Conservation (phyloP, 2,113 vertebrate species). For the Cygnus atratus region DNA sequence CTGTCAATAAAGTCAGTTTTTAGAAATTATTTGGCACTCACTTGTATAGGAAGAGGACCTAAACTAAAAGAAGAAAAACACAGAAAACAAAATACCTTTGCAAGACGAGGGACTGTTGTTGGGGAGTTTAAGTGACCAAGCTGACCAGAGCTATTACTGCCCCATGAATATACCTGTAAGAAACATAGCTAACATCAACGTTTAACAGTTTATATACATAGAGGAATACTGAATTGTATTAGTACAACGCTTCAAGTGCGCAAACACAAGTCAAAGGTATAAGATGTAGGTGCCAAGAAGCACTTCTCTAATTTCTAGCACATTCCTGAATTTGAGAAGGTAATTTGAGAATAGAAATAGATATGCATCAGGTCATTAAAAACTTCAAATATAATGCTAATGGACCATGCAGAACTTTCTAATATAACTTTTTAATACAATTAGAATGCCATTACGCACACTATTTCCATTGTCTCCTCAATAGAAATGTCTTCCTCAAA, state of each 20-base stretch:
- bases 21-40: not conserved
- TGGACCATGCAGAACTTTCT: not conserved
- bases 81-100: constrained; percentile 82
- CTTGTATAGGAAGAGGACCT: not conserved
- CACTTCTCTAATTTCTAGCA: not conserved
- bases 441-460: not conserved
- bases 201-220: not conserved
- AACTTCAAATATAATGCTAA: not conserved
- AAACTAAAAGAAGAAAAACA: not conserved
- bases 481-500: too few species aligned
- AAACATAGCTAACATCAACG: not conserved
- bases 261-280: not conserved
- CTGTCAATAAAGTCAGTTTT: not conserved
- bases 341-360: not conserved
- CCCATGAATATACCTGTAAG: constrained; percentile 93
- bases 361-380: not conserved
- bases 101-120: constrained; percentile 87
- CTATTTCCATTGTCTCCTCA: not conserved
- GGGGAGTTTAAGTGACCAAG: constrained; percentile 90
- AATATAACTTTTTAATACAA: not conserved
- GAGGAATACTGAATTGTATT: not conserved
- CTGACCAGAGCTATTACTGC: constrained; percentile 89
- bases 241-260: not conserved
- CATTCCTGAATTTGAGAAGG: not conserved
- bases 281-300: not conserved